Percentiles rank a stretch among this genome's conserved stretches.
Conservation (phyloP, 2,888 invertebrate genomes). For the Smittia sp. region DNA sequence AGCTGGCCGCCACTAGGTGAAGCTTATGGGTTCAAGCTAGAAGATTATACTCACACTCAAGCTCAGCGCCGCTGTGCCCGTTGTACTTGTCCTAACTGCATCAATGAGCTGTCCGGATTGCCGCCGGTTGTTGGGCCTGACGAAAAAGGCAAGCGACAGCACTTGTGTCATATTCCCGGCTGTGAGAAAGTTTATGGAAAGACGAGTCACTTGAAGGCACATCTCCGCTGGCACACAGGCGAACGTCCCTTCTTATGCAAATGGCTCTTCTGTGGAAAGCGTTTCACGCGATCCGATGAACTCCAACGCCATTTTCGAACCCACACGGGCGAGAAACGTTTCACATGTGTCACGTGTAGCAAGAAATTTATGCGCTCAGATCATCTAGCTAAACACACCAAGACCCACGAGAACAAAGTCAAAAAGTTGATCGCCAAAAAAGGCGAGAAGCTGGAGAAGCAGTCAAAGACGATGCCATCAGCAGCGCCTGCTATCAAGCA, state of each 20-base stretch:
- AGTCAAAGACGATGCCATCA: slow-evolving; percentile 27
- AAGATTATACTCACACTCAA: slow-evolving; percentile 52
- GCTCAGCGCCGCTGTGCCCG: slow-evolving; percentile 70
- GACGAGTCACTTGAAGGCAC: slow-evolving; percentile 90
- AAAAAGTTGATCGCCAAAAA: slow-evolving; percentile 55
- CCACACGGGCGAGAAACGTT: slow-evolving; percentile 86
- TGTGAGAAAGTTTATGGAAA: slow-evolving; percentile 89
- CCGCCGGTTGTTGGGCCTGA: slow-evolving; percentile 71
- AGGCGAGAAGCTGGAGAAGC: slow-evolving; percentile 50
- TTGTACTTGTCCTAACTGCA: slow-evolving; percentile 78
- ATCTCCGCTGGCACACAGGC: slow-evolving; percentile 89
- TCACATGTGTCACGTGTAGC: slow-evolving; percentile 79
- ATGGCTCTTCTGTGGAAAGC: slow-evolving; percentile 85
- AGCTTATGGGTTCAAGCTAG: slow-evolving; percentile 47
- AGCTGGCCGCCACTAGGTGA: slow-evolving; percentile 49
- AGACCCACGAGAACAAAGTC: slow-evolving; percentile 73
- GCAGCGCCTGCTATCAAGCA: slow-evolving; percentile 10
- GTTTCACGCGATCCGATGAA: slow-evolving; percentile 90
- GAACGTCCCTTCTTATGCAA: slow-evolving; percentile 88
- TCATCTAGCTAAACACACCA: slow-evolving; percentile 89
- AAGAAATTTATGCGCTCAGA: slow-evolving; percentile 92
- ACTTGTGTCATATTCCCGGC: slow-evolving; percentile 82
- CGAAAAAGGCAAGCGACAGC: slow-evolving; percentile 73
- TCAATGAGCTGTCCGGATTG: slow-evolving; percentile 73
- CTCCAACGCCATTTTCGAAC: slow-evolving; percentile 84